Percentiles rank a stretch among this genome's conserved stretches.
Conservation (phyloP, 2,888 invertebrate species). For the Melinaea menophilus region DNA sequence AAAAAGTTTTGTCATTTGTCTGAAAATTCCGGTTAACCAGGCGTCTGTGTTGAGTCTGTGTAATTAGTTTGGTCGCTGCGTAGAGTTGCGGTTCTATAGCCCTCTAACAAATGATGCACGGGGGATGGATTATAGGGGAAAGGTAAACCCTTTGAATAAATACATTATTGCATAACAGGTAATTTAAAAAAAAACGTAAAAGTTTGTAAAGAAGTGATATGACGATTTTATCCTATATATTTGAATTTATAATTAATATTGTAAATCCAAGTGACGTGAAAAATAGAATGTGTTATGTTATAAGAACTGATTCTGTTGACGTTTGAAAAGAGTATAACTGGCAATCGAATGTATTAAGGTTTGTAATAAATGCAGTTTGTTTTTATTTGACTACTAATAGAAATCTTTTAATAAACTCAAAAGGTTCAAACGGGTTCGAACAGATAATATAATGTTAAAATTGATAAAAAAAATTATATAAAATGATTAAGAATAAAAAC, state of each 20-base stretch:
- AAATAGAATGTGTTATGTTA: no score
- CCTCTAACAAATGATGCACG: conserved; percentile 7
- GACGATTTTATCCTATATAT: background rate
- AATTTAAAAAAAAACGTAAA: background rate
- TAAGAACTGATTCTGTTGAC: background rate
- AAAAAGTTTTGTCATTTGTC: conserved; percentile 15
- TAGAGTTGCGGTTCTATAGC: conserved; percentile 31
- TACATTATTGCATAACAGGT: background rate
- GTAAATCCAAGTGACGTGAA: no score
- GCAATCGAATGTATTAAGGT: background rate
- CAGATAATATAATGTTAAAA: background rate
- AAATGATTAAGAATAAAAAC: background rate
- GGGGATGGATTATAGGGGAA: background rate
- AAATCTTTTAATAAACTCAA: background rate
- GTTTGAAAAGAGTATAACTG: background rate
- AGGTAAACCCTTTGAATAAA: background rate
- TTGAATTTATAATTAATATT: no score
- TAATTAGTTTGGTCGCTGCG: conserved; percentile 34
- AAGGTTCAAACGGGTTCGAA: no score
- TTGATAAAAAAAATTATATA: background rate
- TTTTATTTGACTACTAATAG: background rate
- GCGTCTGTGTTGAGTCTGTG: conserved; percentile 19
- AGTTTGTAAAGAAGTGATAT: background rate
- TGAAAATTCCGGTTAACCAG: conserved; percentile 29
- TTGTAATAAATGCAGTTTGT: background rate